These are phyloP conservation scores for Sycophaga agraensis DNA, from an alignment of 1,140 invertebrate species.

Conservation along the genomic window DNA sequence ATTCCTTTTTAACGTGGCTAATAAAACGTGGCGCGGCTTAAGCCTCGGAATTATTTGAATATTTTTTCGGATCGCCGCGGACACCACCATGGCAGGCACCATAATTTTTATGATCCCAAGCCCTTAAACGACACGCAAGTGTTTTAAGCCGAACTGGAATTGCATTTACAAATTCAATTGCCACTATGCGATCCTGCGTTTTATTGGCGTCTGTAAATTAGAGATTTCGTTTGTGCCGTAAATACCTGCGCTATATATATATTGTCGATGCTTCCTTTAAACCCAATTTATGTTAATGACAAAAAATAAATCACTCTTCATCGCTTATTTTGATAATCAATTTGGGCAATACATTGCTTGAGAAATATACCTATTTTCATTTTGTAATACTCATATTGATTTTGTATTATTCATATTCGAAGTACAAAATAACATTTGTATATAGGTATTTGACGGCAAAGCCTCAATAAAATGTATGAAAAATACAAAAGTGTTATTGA, in stretches of 20 bases:
- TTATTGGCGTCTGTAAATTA: conserved; percentile 28
- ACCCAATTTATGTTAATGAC: conserved; percentile 19
- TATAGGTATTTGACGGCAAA: no score
- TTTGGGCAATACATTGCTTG: no score
- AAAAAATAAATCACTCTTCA: conserved; percentile 4
- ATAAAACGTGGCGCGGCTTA: background rate
- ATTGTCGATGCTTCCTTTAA: conserved; percentile 15
- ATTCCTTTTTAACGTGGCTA: background rate
- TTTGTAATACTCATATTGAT: no score
- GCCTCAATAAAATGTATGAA: no score
- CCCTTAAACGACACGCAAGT: background rate
- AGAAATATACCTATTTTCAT: no score
- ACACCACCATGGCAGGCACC: background rate
- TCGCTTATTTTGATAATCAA: conserved; percentile 9
- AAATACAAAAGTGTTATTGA: no score
- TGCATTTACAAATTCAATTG: conserved; percentile 26
- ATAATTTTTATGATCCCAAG: conserved; percentile 15
- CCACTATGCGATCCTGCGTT: conserved; percentile 14
- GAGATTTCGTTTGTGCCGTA: conserved; percentile 20
- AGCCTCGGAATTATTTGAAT: conserved; percentile 2
- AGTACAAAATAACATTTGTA: no score
- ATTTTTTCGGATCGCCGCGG: background rate
- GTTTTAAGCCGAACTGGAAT: conserved; percentile 21
- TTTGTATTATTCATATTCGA: no score
- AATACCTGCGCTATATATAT: conserved; percentile 14